Evolutionary conservation across 1,140 invertebrate species (phyloP).

Genomic region (Saccostrea glomerata): DNA sequence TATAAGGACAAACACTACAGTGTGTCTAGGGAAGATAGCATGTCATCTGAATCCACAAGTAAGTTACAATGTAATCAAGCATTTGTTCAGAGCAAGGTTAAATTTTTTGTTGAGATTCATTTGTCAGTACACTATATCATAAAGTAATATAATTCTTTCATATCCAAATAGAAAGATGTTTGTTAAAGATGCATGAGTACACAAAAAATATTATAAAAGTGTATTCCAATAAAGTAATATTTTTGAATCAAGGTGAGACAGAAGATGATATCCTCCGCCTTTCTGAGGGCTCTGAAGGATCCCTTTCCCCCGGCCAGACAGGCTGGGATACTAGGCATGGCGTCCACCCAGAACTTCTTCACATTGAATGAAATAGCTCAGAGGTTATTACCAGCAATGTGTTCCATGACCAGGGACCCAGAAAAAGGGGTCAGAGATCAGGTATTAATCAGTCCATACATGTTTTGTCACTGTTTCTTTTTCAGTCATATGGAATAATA

Average conservation of each 20-base stretch:
- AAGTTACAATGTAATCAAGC: slow-evolving; percentile 75
- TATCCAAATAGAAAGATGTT: too few relatives aligned
- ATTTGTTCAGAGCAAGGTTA: too few relatives aligned
- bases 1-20: slow-evolving; percentile 97
- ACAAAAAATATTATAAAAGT: too few relatives aligned
- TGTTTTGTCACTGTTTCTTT: too few relatives aligned
- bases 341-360: slow-evolving; percentile 98
- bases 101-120: too few relatives aligned
- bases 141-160: too few relatives aligned
- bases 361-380: slow-evolving; percentile 90
- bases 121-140: too few relatives aligned
- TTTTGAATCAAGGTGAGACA: slow-evolving; percentile 85
- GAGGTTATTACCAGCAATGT: slow-evolving; percentile 93
- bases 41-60: slow-evolving; percentile 93
- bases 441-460: slow-evolving; percentile 61
- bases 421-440: slow-evolving; percentile 97
- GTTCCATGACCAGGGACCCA: slow-evolving; percentile 92
- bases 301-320: slow-evolving; percentile 89
- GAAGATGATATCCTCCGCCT: slow-evolving; percentile 97
- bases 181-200: too few relatives aligned
- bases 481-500: too few relatives aligned
- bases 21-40: slow-evolving; percentile 99
- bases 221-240: neutral
- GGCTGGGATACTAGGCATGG: slow-evolving; percentile 80
- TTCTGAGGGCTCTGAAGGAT: slow-evolving; percentile 95